phyloP scores from a whole-genome alignment of 2,888 invertebrate species.

The Drosophila planitibia region DNA sequence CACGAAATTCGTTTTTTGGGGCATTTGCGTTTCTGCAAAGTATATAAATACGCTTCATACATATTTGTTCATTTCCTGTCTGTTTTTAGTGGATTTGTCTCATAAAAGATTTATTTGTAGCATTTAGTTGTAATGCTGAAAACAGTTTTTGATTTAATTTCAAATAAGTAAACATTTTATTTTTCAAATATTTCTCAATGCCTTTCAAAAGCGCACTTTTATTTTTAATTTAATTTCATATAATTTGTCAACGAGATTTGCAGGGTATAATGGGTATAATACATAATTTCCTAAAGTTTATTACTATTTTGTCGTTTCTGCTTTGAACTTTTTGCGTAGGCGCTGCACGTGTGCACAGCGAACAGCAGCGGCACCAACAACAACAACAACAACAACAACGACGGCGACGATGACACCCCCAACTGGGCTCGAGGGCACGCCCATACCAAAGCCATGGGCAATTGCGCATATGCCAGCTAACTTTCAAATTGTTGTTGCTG shows the following conservation, averaged over 20 bases:
- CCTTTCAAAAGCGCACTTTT: background rate
- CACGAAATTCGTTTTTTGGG: conserved; percentile 10
- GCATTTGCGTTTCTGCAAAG: conserved; percentile 1
- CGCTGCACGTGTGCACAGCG: conserved; percentile 66
- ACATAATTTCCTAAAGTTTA: conserved; percentile 13
- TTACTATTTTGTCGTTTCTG: conserved; percentile 19
- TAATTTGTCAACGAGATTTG: background rate
- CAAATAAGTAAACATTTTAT: background rate
- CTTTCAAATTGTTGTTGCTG: conserved; percentile 5
- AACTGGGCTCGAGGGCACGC: conserved; percentile 47
- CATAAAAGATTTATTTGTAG: background rate
- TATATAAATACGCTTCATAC: background rate
- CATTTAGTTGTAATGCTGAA: background rate
- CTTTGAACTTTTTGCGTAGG: conserved; percentile 59
- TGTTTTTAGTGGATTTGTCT: background rate
- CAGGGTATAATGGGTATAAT: background rate
- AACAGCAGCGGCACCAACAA: conserved; percentile 27
- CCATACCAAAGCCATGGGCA: conserved; percentile 41
- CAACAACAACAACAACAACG: background rate
- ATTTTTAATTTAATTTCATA: background rate
- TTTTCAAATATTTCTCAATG: background rate
- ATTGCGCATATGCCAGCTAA: conserved; percentile 51
- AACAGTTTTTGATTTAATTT: background rate
- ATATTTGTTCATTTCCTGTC: background rate
- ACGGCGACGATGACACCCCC: conserved; percentile 7